These are phyloP conservation scores for Latrodectus geometricus DNA, from an alignment of 1,140 invertebrate species.

Conservation along the genomic window DNA sequence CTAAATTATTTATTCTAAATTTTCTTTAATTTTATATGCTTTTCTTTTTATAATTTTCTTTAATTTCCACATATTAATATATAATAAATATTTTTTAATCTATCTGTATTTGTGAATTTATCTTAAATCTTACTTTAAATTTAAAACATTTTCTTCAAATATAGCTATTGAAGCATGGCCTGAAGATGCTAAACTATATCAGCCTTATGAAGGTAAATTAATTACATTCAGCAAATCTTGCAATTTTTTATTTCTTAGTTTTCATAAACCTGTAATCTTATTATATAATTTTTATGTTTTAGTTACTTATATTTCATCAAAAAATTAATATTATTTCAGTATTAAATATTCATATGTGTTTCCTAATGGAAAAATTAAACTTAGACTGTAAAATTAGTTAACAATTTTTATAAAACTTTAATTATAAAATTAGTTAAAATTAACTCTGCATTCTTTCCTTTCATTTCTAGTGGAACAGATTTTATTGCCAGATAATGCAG, in stretches of 20 bases:
- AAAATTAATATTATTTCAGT: too few species aligned
- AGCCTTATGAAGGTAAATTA: conserved; percentile 79
- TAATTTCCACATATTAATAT: background rate
- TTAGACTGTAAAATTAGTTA: too few species aligned
- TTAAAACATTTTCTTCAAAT: conserved; percentile 63
- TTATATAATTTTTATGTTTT: too few species aligned
- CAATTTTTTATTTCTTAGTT: too few species aligned
- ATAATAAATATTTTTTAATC: background rate
- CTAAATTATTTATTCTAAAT: background rate
- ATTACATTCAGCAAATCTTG: too few species aligned
- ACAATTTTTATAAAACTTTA: too few species aligned
- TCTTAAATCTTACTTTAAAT: background rate
- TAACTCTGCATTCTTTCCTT: background rate
- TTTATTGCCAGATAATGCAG: conserved; percentile 89
- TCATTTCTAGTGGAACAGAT: conserved; percentile 82
- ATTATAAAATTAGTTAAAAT: too few species aligned
- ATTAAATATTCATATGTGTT: too few species aligned
- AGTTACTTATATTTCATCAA: too few species aligned
- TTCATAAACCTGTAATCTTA: too few species aligned
- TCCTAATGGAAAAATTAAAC: too few species aligned
- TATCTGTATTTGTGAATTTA: background rate
- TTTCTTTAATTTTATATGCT: background rate
- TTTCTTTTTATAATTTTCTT: too few species aligned
- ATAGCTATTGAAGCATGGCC: conserved; percentile 84
- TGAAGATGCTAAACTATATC: conserved; percentile 84